Conservation (phyloP, 2,888 invertebrate species). For the Idaea dimidiata region DNA sequence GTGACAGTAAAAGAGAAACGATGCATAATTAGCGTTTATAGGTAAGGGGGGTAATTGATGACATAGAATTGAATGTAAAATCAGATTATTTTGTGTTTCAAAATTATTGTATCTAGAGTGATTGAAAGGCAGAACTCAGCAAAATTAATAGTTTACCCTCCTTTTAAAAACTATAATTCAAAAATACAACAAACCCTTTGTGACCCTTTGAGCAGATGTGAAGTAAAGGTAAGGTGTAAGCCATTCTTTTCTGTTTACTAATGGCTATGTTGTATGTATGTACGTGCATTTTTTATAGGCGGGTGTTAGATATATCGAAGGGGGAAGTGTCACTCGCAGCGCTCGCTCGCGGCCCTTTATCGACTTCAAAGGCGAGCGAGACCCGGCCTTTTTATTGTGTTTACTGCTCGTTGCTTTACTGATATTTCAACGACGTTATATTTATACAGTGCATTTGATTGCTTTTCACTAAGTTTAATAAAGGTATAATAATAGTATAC, state of each 20-base stretch:
- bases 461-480: no score
- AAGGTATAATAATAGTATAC: not conserved
- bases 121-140: no score
- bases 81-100: no score
- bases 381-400: conserved; percentile 12
- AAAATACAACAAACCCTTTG: not conserved
- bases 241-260: not conserved
- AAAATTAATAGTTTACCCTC: not conserved
- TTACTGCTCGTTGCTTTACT: not conserved
- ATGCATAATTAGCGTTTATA: no score
- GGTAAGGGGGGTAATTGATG: no score
- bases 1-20: no score
- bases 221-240: not conserved
- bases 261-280: not conserved
- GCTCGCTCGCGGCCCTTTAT: conserved; percentile 17
- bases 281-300: conserved; percentile 9
- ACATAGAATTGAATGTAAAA: no score
- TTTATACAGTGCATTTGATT: not conserved
- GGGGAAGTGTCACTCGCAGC: conserved; percentile 24
- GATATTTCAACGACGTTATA: not conserved
- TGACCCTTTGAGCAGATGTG: conserved; percentile 15
- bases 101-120: no score
- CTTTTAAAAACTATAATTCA: not conserved
- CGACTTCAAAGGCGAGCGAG: conserved; percentile 17
- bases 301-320: conserved; percentile 4